Evolutionary conservation across 2,113 vertebrate genomes (phyloP), one percentile per base, ranked within the genome.

Genomic region (Rafetus swinhoei): DNA sequence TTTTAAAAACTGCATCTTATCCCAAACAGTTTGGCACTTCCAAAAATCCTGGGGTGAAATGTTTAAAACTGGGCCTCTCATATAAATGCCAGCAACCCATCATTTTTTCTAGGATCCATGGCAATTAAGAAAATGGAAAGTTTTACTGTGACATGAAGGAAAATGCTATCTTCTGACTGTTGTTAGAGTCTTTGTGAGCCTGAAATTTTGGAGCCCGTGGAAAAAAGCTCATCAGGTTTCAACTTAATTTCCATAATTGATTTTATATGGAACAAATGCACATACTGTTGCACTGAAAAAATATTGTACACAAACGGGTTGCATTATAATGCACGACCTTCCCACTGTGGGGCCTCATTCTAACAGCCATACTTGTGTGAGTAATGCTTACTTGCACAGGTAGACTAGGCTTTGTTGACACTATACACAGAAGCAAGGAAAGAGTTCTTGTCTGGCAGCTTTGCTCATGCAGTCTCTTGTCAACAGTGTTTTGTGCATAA

Each of bases 241-340:
- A 94, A 84, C 84, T 90, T 93, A 87, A 59, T 91, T 96, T 92
- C 94, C 19, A 50, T 95, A 93, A 93, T 92, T 90, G 52, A 57
- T 96, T 97, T 96, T 97, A 82, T 91, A 92, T 95, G 84, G 86
- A 95, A 91, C 90, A 96, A 97, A 95, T 79, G 93, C 91, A 93
- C 86, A 94, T 97, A 88, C 88, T 97, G 95, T 96, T 98, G 88
- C 90, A 88, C 5, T 95, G 96, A 97, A 89, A 91, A 96, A 95
- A 94, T 93, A 92, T 90, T 87, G 90, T 89, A 96, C 94, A 92
- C 50, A 82, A 95, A 97, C 93, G 97, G 97, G 97, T 97, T 97
- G 97, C 95, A 97, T 96, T 97, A 96, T 69, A 96, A 79, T 19
- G 0, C 87, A 93, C 97, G 91, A 95, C 69, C 95, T 95, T 92